These are phyloP conservation scores for Macrobrachium nipponense DNA, from an alignment of 1,140 invertebrate species.

Conservation along the genomic window DNA sequence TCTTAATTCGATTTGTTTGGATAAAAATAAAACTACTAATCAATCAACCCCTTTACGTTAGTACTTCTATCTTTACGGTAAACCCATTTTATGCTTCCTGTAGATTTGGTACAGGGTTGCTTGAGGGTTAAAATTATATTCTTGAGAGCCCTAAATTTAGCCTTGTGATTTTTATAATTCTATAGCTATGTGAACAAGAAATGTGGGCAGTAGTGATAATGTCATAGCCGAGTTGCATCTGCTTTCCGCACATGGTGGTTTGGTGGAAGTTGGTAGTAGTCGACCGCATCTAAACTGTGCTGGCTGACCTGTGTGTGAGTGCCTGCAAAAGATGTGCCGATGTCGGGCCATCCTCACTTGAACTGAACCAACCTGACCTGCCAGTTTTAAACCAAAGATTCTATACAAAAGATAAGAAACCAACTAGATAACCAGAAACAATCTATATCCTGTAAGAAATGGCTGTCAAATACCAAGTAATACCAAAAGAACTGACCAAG, in stretches of 20 bases:
- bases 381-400: slow-evolving; percentile 6
- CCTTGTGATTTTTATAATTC: slow-evolving; percentile 4
- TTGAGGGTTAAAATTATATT: no score
- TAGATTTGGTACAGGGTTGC: no score
- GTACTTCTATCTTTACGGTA: no score
- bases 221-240: slow-evolving; percentile 41
- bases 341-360: slow-evolving; percentile 46
- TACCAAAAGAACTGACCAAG: no score
- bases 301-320: slow-evolving; percentile 49
- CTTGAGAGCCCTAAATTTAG: slow-evolving; percentile 1
- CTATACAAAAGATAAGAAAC: not conserved
- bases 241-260: slow-evolving; percentile 44
- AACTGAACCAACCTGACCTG: slow-evolving; percentile 55
- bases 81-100: no score
- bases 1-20: not conserved
- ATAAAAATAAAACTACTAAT: not conserved
- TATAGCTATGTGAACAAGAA: not conserved
- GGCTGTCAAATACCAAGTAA: no score
- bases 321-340: slow-evolving; percentile 25
- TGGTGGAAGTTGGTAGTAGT: slow-evolving; percentile 29
- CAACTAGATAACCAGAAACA: no score
- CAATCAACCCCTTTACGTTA: no score
- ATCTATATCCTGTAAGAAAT: no score
- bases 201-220: not conserved
- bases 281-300: slow-evolving; percentile 49